These are phyloP conservation scores for Osmerus mordax DNA, from an alignment of 2,113 vertebrate species.

Conservation along the genomic window DNA sequence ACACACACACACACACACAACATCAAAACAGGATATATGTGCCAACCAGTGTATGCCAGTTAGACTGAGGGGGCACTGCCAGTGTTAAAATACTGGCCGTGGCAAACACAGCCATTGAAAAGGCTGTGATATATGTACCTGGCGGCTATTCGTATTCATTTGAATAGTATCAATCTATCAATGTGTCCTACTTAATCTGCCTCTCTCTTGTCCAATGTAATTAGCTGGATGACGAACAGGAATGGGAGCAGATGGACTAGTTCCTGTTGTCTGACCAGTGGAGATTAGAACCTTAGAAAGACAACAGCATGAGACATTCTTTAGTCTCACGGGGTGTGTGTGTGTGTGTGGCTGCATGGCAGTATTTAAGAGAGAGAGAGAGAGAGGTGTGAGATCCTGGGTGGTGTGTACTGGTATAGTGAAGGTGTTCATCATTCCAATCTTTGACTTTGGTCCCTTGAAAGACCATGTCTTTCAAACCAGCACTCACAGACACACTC, in stretches of 20 bases:
- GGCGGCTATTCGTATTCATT: slow-evolving; percentile 40
- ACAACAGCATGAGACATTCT: no score
- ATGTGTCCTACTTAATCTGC: neutral
- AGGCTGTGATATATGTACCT: slow-evolving; percentile 39
- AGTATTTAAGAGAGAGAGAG: no score
- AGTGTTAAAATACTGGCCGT: slow-evolving; percentile 1
- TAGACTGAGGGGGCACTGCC: slow-evolving; percentile 19
- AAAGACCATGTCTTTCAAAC: neutral
- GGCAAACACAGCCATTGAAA: slow-evolving; percentile 20
- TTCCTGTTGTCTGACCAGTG: neutral
- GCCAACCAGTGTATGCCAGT: slow-evolving; percentile 50
- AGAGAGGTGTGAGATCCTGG: no score
- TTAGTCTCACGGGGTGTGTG: no score
- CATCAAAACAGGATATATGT: slow-evolving; percentile 16
- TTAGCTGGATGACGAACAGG: slow-evolving; percentile 21
- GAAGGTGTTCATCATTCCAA: no score
- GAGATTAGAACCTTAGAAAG: no score
- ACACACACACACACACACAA: slow-evolving; percentile 8
- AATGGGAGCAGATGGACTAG: slow-evolving; percentile 8
- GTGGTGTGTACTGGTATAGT: no score
- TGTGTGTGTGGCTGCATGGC: neutral
- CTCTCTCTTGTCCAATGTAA: neutral
- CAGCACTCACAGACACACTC: neutral
- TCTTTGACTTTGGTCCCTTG: no score
- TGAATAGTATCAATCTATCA: slow-evolving; percentile 23